These are phyloP conservation scores for Chaetophractus vellerosus DNA, from an alignment of 2,797 vertebrate species.

Conservation along the genomic window DNA sequence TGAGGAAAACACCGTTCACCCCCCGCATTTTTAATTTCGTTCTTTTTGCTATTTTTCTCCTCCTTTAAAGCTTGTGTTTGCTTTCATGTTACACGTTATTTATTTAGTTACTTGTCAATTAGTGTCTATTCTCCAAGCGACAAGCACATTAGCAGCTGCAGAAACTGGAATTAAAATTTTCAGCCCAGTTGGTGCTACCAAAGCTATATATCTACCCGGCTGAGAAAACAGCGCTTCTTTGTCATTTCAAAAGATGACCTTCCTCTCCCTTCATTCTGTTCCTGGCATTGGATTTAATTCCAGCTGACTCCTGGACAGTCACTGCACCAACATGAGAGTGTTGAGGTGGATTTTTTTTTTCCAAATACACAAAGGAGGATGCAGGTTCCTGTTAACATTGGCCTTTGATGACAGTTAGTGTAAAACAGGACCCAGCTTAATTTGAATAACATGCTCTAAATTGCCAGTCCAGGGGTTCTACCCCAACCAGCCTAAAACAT, in stretches of 20 bases:
- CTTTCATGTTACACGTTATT: slow-evolving; percentile 87
- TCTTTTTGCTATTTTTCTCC: slow-evolving; percentile 81
- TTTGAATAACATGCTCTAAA: not conserved
- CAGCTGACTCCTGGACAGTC: not conserved
- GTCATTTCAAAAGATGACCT: slow-evolving; percentile 73
- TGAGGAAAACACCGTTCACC: slow-evolving; percentile 76
- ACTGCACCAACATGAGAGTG: not conserved
- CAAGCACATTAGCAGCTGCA: slow-evolving; percentile 86
- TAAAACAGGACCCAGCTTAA: not conserved
- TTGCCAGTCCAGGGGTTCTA: not conserved
- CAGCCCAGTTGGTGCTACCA: slow-evolving; percentile 82
- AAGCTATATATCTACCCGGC: slow-evolving; percentile 69
- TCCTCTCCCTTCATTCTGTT: slow-evolving; percentile 44
- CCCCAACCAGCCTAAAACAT: not conserved
- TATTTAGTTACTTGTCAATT: slow-evolving; percentile 90
- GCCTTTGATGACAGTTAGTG: slow-evolving; percentile 26
- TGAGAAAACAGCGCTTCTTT: slow-evolving; percentile 75
- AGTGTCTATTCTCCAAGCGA: slow-evolving; percentile 84
- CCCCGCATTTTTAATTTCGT: slow-evolving; percentile 85
- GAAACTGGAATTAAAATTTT: slow-evolving; percentile 84
- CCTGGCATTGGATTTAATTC: slow-evolving; percentile 42
- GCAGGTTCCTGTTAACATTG: not conserved
- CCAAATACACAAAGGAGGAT: slow-evolving; percentile 50
- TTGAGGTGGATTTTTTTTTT: slow-evolving; percentile 60
- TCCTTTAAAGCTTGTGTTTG: slow-evolving; percentile 86